Base-by-base conservation (phyloP, 2,888 invertebrate genomes). In the Microplitis manilae region DNA sequence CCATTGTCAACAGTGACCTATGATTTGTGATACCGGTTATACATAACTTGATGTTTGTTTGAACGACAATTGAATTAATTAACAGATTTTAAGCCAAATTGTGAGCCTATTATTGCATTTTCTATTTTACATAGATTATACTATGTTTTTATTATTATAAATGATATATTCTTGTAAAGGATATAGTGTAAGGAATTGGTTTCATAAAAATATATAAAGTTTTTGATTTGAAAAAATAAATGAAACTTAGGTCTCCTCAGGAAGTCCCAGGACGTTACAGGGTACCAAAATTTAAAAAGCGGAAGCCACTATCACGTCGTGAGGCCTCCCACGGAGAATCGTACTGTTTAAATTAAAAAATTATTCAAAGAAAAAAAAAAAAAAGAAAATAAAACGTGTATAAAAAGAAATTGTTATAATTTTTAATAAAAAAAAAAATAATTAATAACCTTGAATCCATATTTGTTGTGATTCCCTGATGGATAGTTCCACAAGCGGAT, bases 401-500 rank as follows among this genome's bases (percentile, higher is more conserved):
- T 9, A 30, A 30, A 60, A 30, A 20, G 5, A 62, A 75, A 67
- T 30, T 41, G 13, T 30, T 59, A 8, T n/a, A 50, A 39, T 50
- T 60, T n/a, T 17, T 7, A 70, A 75, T 30, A 39, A 65, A 60
- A 17, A 39, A 64, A 73, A 73, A 30, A 65, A 62, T 61, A 50
- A 30, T 15, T 1, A 71, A 72, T 76, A 85, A 90, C 90, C 87
- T 90, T 5, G 89, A 89, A 72, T 90, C 89, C 89, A 90, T 90
- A 76, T 89, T 89, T 67, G 86, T 74, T 30, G 81, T 79, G 67
- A 83, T 84, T 76, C 87, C 87, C 68, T 88, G 88, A 75, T 87
- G 89, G 68, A 90, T 89, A n/a, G 87, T 89, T 1, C 89, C 89
- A 79, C 92, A 92, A 72, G 92, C 93, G 50, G 92, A 93, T 82